phyloP scores from a whole-genome alignment of 2,113 vertebrate species.

The Lasiurus cinereus region DNA sequence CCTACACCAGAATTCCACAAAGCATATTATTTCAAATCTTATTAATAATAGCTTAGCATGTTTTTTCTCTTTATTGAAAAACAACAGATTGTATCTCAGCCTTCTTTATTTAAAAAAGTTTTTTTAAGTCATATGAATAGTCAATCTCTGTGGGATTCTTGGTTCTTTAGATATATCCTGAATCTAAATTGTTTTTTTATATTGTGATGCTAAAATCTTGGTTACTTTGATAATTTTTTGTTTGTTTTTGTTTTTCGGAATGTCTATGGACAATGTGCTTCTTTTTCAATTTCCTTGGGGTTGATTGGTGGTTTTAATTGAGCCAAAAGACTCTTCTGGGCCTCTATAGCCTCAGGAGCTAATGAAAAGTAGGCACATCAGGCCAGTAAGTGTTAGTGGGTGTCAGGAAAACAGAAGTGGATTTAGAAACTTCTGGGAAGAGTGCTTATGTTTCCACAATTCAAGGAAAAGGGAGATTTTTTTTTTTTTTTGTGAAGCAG shows the following conservation, averaged over 20 bases:
- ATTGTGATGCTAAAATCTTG: constrained; percentile 35
- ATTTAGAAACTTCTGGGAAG: constrained; percentile 32
- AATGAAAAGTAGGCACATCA: constrained; percentile 6
- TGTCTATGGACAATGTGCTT: constrained; percentile 1
- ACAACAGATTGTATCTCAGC: not conserved
- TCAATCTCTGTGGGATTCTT: not conserved
- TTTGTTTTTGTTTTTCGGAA: constrained; percentile 64
- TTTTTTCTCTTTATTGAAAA: constrained; percentile 64
- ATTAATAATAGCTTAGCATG: not conserved
- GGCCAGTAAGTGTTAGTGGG: not conserved
- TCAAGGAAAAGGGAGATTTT: not conserved
- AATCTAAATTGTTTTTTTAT: constrained; percentile 3
- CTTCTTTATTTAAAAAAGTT: not conserved
- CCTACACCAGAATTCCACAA: constrained; percentile 11
- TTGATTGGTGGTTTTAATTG: constrained; percentile 52
- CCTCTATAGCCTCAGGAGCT: not conserved
- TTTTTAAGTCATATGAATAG: not conserved
- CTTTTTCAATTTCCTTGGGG: constrained; percentile 49
- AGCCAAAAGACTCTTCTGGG: constrained; percentile 25
- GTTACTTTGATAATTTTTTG: constrained; percentile 59
- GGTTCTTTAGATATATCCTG: not conserved
- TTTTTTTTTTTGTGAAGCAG: constrained; percentile 7
- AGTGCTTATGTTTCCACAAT: constrained; percentile 42
- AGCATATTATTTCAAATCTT: not conserved
- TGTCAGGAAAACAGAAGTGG: not conserved